phyloP scores from a whole-genome alignment of 2,888 invertebrate genomes.

The Aleiodes testaceus region DNA sequence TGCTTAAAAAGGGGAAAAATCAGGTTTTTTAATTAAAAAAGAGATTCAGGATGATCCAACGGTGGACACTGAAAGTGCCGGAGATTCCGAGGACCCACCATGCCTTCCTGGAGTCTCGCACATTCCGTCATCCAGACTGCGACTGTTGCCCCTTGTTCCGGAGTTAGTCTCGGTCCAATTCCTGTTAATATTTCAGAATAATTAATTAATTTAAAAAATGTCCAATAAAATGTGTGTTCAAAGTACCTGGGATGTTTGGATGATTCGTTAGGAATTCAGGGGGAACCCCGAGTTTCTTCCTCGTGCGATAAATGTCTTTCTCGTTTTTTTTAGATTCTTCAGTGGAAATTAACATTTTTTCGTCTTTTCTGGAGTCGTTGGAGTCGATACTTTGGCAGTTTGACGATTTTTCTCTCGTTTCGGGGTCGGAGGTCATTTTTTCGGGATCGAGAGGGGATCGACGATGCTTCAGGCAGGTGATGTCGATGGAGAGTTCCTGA shows the following conservation, averaged over 20 bases:
- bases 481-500: slow-evolving; percentile 26
- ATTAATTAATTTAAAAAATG: slow-evolving; percentile 5
- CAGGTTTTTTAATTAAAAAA: slow-evolving; percentile 40
- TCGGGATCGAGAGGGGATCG: slow-evolving; percentile 44
- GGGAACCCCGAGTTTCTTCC: slow-evolving; percentile 49
- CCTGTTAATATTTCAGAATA: slow-evolving; percentile 55
- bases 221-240: slow-evolving; percentile 35
- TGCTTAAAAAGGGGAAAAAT: too few species aligned
- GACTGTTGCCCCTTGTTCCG: slow-evolving; percentile 65
- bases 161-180: slow-evolving; percentile 64
- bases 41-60: slow-evolving; percentile 72
- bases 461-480: slow-evolving; percentile 32
- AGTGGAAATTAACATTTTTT: slow-evolving; percentile 18
- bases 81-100: slow-evolving; percentile 83
- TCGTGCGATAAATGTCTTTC: slow-evolving; percentile 52
- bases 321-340: slow-evolving; percentile 35
- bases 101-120: slow-evolving; percentile 77
- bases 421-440: slow-evolving; percentile 37
- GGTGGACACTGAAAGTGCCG: slow-evolving; percentile 82
- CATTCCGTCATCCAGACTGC: slow-evolving; percentile 70
- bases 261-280: slow-evolving; percentile 51
- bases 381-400: slow-evolving; percentile 40
- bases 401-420: slow-evolving; percentile 41
- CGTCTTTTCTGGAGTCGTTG: not conserved
- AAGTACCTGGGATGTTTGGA: slow-evolving; percentile 64